phyloP scores from a whole-genome alignment of 2,113 vertebrate species.

The Lophius piscatorius region DNA sequence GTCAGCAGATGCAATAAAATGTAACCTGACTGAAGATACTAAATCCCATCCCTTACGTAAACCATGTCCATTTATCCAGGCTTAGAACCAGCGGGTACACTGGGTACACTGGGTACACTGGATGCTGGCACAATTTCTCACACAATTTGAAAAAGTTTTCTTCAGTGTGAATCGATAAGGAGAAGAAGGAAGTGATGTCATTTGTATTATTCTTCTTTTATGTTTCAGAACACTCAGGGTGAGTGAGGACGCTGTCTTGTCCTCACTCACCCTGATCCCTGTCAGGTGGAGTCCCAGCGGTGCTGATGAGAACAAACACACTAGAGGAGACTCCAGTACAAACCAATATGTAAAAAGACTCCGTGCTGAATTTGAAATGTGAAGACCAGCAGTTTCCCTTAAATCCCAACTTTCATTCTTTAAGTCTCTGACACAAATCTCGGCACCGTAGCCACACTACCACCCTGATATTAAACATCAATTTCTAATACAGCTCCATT shows the following conservation, averaged over 20 bases:
- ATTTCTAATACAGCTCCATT: slow-evolving; percentile 31
- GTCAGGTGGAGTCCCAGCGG: slow-evolving; percentile 6
- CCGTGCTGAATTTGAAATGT: slow-evolving; percentile 23
- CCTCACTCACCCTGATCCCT: neutral
- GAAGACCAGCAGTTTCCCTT: slow-evolving; percentile 30
- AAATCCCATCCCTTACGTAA: too few relatives aligned
- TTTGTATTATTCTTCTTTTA: neutral
- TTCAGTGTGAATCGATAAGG: neutral
- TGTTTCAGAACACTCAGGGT: neutral
- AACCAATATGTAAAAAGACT: slow-evolving; percentile 10
- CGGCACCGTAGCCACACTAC: slow-evolving; percentile 21
- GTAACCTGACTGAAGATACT: too few relatives aligned
- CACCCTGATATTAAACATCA: slow-evolving; percentile 22
- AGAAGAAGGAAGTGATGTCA: neutral
- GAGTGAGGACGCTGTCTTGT: too few relatives aligned
- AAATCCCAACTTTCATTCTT: slow-evolving; percentile 37
- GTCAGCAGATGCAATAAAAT: too few relatives aligned
- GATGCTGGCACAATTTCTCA: too few relatives aligned
- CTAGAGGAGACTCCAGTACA: slow-evolving; percentile 1
- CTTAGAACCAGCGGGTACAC: too few relatives aligned
- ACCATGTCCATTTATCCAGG: too few relatives aligned
- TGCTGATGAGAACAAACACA: neutral
- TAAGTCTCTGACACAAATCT: slow-evolving; percentile 16
- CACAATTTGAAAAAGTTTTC: neutral
- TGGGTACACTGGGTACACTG: too few relatives aligned